A percentile compares a stretch with the other conserved stretches of the same genome.
Conservation (phyloP, 2,888 invertebrate genomes). For the Saturnia pavonia region DNA sequence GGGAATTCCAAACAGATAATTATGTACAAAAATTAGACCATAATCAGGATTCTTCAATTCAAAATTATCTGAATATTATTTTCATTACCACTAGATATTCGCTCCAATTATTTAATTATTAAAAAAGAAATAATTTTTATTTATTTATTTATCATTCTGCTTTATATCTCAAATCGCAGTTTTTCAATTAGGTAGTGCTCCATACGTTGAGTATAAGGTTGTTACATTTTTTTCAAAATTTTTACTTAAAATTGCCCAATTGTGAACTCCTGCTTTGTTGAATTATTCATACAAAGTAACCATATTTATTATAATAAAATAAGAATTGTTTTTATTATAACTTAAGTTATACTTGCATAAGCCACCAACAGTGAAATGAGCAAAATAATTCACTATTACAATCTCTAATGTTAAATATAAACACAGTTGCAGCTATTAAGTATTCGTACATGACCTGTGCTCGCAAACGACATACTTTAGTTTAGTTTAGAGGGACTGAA, state of each 20-base stretch:
- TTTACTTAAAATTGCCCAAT: too few species aligned
- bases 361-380: neutral
- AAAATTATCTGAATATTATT: neutral
- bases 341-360: too few species aligned
- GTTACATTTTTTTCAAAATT: too few species aligned
- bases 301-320: neutral
- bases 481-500: slow-evolving; percentile 10
- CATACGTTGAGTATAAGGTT: too few species aligned
- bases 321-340: neutral
- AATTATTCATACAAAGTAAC: neutral
- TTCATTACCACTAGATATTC: neutral
- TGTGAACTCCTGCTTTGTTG: too few species aligned
- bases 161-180: too few species aligned
- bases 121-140: too few species aligned
- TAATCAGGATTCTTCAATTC: neutral
- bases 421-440: neutral
- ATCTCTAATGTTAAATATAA: neutral
- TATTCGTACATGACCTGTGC: neutral
- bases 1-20: neutral
- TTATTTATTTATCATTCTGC: neutral
- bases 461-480: neutral
- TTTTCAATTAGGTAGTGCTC: too few species aligned
- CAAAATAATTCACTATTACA: neutral
- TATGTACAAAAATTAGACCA: neutral
- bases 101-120: neutral